Evolutionary conservation across 2,888 invertebrate genomes (phyloP).

Genomic region (Eulithis prunata): DNA sequence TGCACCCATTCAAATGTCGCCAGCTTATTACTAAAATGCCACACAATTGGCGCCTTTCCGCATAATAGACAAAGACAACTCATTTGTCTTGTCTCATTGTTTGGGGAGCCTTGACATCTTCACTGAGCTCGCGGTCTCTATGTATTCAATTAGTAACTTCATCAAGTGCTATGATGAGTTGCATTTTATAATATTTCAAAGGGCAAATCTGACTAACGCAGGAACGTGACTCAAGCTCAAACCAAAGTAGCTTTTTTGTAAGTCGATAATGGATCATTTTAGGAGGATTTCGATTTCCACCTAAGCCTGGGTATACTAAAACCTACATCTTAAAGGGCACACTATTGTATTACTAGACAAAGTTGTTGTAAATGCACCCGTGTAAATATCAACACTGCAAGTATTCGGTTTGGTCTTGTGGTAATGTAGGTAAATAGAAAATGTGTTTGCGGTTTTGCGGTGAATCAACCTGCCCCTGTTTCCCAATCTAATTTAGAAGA

Average conservation of each 20-base stretch:
- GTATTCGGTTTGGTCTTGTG: slow-evolving; percentile 1
- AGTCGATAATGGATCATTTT: too few species aligned
- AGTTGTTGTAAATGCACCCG: neutral
- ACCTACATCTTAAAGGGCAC: too few species aligned
- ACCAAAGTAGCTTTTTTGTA: too few species aligned
- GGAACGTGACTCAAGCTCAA: too few species aligned
- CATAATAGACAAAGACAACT: slow-evolving; percentile 29
- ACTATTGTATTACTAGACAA: too few species aligned
- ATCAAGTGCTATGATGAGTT: neutral
- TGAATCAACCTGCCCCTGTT: slow-evolving; percentile 14
- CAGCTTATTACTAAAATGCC: slow-evolving; percentile 35
- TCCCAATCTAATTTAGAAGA: slow-evolving; percentile 10
- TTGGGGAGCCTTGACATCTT: slow-evolving; percentile 39
- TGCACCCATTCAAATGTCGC: slow-evolving; percentile 41
- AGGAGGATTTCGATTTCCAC: too few species aligned
- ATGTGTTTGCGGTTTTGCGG: slow-evolving; percentile 25
- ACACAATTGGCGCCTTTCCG: slow-evolving; percentile 33
- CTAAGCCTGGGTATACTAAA: too few species aligned
- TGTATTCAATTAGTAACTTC: slow-evolving; percentile 28
- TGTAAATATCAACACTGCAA: neutral
- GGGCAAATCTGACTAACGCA: too few species aligned
- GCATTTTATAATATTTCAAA: too few species aligned
- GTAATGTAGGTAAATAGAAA: slow-evolving; percentile 17
- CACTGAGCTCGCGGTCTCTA: slow-evolving; percentile 10
- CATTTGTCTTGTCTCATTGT: slow-evolving; percentile 37